phyloP scores from a whole-genome alignment of 2,113 vertebrate genomes.

The Oxyura jamaicensis region DNA sequence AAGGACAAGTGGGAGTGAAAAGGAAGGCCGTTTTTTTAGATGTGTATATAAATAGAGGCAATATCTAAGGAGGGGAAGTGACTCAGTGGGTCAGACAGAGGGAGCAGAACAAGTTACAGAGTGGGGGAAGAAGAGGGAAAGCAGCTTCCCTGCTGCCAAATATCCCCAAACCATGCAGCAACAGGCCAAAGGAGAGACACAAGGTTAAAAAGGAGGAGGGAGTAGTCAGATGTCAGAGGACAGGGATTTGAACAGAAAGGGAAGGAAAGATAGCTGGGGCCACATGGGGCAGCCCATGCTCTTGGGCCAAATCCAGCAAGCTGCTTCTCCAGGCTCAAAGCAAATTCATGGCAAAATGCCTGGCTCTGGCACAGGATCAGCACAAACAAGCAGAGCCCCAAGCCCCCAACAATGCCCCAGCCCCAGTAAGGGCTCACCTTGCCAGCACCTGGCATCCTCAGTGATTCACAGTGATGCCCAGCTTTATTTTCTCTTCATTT shows the following conservation, averaged over 20 bases:
- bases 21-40: not conserved
- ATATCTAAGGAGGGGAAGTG: slow-evolving; percentile 62
- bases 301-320: not conserved
- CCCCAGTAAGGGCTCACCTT: slow-evolving; percentile 59
- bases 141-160: not conserved
- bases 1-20: slow-evolving; percentile 13
- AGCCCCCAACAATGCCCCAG: not conserved
- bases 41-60: slow-evolving; percentile 40
- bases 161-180: not conserved
- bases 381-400: not conserved
- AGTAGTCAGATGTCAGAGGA: not conserved
- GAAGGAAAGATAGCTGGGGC: not conserved
- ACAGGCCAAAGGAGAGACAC: not conserved
- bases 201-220: not conserved
- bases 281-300: not conserved
- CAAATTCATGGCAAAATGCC: not conserved
- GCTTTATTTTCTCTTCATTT: slow-evolving; percentile 95
- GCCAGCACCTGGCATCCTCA: slow-evolving; percentile 74
- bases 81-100: slow-evolving; percentile 49
- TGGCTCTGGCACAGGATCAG: not conserved
- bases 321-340: not conserved
- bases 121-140: not conserved
- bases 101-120: not conserved
- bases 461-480: slow-evolving; percentile 88
- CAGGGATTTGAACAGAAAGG: not conserved